A percentile compares a stretch with the other conserved stretches of the same genome.
Evolutionary conservation across 2,888 invertebrate genomes (phyloP).

Genomic region (Eupithecia insigniata): DNA sequence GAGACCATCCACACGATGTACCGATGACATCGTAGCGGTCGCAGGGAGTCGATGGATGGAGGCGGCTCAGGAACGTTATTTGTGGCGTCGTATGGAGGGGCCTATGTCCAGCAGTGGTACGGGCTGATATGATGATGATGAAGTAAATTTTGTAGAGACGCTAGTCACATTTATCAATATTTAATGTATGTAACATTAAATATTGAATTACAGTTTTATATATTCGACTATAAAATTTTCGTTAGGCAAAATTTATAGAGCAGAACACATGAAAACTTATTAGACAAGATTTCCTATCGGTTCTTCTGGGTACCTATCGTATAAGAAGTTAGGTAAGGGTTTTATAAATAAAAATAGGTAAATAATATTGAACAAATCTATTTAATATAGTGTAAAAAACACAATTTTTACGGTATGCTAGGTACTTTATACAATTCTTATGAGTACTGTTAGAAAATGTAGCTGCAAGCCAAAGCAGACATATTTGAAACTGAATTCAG

Average conservation of each 20-base stretch:
- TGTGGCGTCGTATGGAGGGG: too few relatives aligned
- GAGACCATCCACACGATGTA: too few relatives aligned
- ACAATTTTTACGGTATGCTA: conserved; percentile 53
- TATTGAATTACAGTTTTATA: not conserved
- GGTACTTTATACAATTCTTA: conserved; percentile 69
- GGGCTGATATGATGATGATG: too few relatives aligned
- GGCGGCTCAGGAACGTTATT: too few relatives aligned
- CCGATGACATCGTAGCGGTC: too few relatives aligned
- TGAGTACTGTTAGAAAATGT: conserved; percentile 45
- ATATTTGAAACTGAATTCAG: conserved; percentile 54
- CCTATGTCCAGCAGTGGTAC: too few relatives aligned
- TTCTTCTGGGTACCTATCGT: not conserved
- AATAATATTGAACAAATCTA: conserved; percentile 35
- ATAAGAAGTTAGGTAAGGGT: not conserved
- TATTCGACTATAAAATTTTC: not conserved
- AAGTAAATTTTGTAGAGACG: conserved; percentile 32
- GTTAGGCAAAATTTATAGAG: not conserved
- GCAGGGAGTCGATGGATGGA: too few relatives aligned
- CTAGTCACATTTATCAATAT: not conserved
- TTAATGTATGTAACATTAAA: too few relatives aligned
- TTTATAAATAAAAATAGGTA: conserved; percentile 4
- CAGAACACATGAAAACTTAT: not conserved
- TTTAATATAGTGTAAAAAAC: conserved; percentile 45
- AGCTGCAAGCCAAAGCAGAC: conserved; percentile 53
- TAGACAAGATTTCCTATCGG: not conserved